phyloP scores from a whole-genome alignment of 2,113 vertebrate genomes.

The Hiodon alosoides region DNA sequence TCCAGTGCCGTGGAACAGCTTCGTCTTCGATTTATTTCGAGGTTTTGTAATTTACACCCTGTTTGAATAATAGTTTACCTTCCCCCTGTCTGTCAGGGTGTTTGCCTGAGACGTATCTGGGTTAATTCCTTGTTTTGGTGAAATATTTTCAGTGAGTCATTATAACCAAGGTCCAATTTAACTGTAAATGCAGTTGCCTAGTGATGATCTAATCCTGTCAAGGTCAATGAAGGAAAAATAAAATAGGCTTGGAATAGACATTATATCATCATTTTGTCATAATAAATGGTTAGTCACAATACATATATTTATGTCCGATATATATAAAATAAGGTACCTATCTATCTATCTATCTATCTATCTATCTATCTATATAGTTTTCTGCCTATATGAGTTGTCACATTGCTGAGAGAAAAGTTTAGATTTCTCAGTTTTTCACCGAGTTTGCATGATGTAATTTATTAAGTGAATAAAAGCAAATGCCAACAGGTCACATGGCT shows the following conservation, averaged over 20 bases:
- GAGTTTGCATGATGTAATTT: too few species aligned
- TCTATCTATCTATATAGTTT: too few species aligned
- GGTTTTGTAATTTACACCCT: not conserved
- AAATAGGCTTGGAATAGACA: not conserved
- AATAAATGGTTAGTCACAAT: not conserved
- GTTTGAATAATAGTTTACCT: not conserved
- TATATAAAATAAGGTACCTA: too few species aligned
- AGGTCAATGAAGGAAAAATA: not conserved
- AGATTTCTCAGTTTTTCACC: too few species aligned
- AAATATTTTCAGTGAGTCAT: constrained; percentile 11
- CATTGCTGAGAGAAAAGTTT: too few species aligned
- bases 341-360: too few species aligned
- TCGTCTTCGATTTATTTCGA: too few species aligned
- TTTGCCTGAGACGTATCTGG: constrained; percentile 13
- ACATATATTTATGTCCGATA: not conserved
- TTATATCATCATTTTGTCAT: constrained; percentile 1
- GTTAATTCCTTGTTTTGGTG: constrained; percentile 8
- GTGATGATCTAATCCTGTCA: not conserved
- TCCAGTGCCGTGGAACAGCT: too few species aligned
- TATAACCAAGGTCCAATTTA: not conserved
- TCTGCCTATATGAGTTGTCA: too few species aligned
- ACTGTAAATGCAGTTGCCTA: not conserved
- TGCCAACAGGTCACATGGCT: too few species aligned
- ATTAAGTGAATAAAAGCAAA: too few species aligned
- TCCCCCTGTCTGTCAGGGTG: not conserved